Percentiles rank a stretch among this genome's conserved stretches.
These are phyloP conservation scores for Plagodis pulveraria DNA, from an alignment of 2,888 invertebrate species.

Conservation along the genomic window DNA sequence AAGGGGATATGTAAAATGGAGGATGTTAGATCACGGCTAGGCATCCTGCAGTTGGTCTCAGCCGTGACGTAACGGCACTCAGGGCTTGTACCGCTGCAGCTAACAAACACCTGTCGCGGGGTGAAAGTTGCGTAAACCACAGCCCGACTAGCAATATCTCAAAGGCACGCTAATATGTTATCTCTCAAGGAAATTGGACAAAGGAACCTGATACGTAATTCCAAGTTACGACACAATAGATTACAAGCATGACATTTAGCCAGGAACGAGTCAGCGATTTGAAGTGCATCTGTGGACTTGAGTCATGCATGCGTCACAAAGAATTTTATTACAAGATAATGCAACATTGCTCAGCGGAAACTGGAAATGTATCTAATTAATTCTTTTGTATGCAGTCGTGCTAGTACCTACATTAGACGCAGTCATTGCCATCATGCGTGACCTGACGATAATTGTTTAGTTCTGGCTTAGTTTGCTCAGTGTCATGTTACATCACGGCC, in stretches of 20 bases:
- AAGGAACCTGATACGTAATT: conserved; percentile 43
- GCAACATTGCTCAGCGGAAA: conserved; percentile 24
- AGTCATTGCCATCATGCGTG: conserved; percentile 10
- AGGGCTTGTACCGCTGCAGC: conserved; percentile 38
- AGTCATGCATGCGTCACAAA: conserved; percentile 51
- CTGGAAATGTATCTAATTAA: conserved; percentile 24
- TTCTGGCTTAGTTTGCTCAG: too few relatives aligned
- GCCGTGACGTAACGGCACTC: conserved; percentile 62
- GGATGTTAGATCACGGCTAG: conserved; percentile 18
- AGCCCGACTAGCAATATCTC: conserved; percentile 32
- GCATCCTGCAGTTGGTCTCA: conserved; percentile 34
- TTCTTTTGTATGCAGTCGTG: conserved; percentile 20
- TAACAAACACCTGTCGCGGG: conserved; percentile 54
- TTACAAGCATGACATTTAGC: conserved; percentile 33
- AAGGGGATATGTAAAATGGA: conserved; percentile 4
- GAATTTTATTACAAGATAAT: conserved; percentile 36
- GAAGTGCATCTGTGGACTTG: conserved; percentile 50
- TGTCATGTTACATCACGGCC: too few relatives aligned
- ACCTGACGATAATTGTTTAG: not conserved
- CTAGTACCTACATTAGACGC: conserved; percentile 8
- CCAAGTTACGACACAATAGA: conserved; percentile 37
- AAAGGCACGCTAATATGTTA: conserved; percentile 36
- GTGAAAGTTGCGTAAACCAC: conserved; percentile 57
- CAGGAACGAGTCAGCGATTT: conserved; percentile 37
- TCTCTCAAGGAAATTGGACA: conserved; percentile 41